A percentile compares a stretch with the other conserved stretches of the same genome.
phyloP scores from a whole-genome alignment of 2,113 vertebrate genomes.

The Clarias gariepinus region DNA sequence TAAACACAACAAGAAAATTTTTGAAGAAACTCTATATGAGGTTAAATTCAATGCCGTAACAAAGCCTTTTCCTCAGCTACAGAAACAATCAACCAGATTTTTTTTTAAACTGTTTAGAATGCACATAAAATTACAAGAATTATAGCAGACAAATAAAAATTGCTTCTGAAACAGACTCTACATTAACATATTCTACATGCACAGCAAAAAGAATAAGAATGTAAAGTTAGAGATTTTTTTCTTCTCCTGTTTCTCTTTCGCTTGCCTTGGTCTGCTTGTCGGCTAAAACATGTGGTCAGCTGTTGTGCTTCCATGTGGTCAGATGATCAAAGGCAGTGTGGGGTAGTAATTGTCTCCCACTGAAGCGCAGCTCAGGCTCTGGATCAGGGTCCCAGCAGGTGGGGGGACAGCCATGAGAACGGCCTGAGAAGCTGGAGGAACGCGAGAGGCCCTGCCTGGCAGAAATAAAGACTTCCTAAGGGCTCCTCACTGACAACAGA shows the following conservation, averaged over 20 bases:
- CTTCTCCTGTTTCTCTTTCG: conserved; percentile 60
- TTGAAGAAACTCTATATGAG: conserved; percentile 70
- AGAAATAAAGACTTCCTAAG: conserved; percentile 99
- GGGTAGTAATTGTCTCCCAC: conserved; percentile 98
- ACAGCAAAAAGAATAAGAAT: conserved; percentile 4
- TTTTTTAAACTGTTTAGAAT: conserved; percentile 64
- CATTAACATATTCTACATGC: conserved; percentile 55
- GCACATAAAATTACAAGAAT: conserved; percentile 57
- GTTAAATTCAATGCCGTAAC: conserved; percentile 58
- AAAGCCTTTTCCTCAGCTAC: conserved; percentile 60
- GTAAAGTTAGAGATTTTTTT: conserved; percentile 46
- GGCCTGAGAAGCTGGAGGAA: conserved; percentile 92
- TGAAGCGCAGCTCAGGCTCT: conserved; percentile 92
- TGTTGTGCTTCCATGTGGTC: conserved; percentile 99
- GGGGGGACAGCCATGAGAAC: conserved; percentile 96
- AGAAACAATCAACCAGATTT: conserved; percentile 64
- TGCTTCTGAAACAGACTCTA: conserved; percentile 33
- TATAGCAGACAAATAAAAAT: conserved; percentile 54
- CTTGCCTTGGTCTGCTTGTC: conserved; percentile 77
- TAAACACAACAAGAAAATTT: conserved; percentile 64
- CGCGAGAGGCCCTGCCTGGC: conserved; percentile 94
- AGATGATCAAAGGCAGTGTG: conserved; percentile 99
- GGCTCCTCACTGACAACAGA: conserved; percentile 97
- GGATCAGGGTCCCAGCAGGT: conserved; percentile 99
- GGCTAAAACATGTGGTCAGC: conserved; percentile 94